Evolutionary conservation across 1,140 invertebrate genomes (phyloP).

Genomic region (Drosophila ercepeae): DNA sequence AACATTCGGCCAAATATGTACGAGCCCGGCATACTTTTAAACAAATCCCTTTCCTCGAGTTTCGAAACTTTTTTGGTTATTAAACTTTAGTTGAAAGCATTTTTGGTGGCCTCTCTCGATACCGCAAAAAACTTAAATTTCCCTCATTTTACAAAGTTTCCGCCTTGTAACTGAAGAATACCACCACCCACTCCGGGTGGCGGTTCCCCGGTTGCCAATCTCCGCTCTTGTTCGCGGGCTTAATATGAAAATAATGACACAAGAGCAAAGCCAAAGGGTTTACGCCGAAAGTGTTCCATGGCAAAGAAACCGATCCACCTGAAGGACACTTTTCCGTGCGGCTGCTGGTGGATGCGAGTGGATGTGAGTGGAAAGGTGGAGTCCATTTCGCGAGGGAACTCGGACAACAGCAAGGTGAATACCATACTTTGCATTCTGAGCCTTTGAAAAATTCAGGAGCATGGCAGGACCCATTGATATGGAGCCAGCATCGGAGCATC

Average conservation of each 20-base stretch:
- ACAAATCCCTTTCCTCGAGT: not conserved
- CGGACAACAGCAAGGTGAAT: conserved; percentile 29
- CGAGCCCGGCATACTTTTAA: conserved; percentile 2
- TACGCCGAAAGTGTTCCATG: conserved; percentile 3
- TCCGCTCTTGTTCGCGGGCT: conserved; percentile 22
- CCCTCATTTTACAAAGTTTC: conserved; percentile 1
- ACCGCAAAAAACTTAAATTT: conserved; percentile 13
- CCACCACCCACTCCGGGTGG: not conserved
- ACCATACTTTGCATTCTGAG: conserved; percentile 21
- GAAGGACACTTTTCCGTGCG: conserved; percentile 16
- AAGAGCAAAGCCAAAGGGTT: conserved; percentile 11
- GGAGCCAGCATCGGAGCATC: too few relatives aligned
- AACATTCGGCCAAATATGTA: not conserved
- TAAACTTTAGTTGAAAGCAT: conserved; percentile 10
- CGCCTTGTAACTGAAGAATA: not conserved
- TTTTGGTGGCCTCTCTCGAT: not conserved
- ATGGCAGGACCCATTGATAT: conserved; percentile 25
- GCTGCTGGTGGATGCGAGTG: not conserved
- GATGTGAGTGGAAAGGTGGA: conserved; percentile 3
- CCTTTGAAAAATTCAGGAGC: conserved; percentile 26
- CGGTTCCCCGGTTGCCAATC: not conserved
- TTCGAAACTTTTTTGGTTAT: conserved; percentile 9
- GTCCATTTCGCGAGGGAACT: conserved; percentile 50
- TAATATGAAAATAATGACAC: conserved; percentile 48
- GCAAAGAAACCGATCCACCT: conserved; percentile 19